These are phyloP conservation scores for Fregetta grallaria DNA, from an alignment of 2,113 vertebrate genomes.

Conservation along the genomic window DNA sequence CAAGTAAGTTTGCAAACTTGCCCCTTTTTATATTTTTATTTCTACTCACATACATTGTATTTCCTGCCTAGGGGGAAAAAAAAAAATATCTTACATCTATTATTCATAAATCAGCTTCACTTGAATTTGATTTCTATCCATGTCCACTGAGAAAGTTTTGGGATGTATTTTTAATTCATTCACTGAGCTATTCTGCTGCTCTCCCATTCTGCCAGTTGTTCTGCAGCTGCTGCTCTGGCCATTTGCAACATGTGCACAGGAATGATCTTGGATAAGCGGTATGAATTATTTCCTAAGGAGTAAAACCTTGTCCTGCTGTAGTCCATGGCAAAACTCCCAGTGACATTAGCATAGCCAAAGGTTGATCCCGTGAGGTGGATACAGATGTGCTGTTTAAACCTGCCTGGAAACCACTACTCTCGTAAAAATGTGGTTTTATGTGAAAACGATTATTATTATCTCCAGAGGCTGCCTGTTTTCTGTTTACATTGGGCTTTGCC, in stretches of 20 bases:
- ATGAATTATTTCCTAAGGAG: not conserved
- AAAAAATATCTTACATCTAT: not conserved
- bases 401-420: not conserved
- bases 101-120: not conserved
- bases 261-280: not conserved
- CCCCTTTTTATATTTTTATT: not conserved
- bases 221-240: constrained; percentile 15
- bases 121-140: not conserved
- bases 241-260: not conserved
- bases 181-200: not conserved
- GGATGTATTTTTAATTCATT: not conserved
- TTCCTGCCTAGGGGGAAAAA: not conserved
- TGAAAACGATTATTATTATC: not conserved
- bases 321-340: constrained; percentile 12
- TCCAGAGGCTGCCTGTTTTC: not conserved
- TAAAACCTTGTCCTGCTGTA: not conserved
- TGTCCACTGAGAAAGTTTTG: not conserved
- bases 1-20: not conserved
- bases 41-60: not conserved
- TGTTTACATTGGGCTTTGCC: not conserved
- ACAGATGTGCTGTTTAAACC: constrained; percentile 6
- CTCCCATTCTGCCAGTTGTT: not conserved
- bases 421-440: not conserved
- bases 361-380: not conserved
- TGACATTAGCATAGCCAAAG: not conserved